Percentiles rank a stretch among this genome's conserved stretches.
phyloP scores from a whole-genome alignment of 2,888 invertebrate genomes.

The Pammene aurita region DNA sequence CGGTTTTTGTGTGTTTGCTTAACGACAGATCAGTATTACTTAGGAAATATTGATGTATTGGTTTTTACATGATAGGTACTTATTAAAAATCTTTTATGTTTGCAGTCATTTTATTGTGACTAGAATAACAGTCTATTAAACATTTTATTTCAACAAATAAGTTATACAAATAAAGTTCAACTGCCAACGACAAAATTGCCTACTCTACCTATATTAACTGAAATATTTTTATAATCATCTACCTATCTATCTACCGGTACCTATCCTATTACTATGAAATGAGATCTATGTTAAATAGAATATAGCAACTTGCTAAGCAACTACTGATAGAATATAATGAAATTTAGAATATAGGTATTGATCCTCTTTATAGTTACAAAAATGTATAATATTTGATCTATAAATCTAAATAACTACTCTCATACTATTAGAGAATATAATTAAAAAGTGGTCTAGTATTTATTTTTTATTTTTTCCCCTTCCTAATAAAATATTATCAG shows the following conservation, averaged over 20 bases:
- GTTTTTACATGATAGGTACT: background rate
- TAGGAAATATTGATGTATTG: too few species aligned
- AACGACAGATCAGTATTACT: too few species aligned
- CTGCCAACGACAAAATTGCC: constrained; percentile 29
- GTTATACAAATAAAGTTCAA: constrained; percentile 26
- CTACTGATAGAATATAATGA: constrained; percentile 35
- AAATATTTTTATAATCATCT: constrained; percentile 37
- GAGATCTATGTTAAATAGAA: constrained; percentile 35
- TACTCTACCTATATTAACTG: constrained; percentile 23
- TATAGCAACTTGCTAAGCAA: constrained; percentile 32
- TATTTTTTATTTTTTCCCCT: constrained; percentile 64
- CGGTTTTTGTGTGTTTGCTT: too few species aligned
- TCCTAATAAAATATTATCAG: constrained; percentile 79
- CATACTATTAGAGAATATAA: constrained; percentile 14
- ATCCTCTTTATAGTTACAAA: constrained; percentile 38
- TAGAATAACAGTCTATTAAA: constrained; percentile 41
- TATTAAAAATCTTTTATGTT: constrained; percentile 3
- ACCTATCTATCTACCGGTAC: constrained; percentile 34
- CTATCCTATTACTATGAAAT: constrained; percentile 22
- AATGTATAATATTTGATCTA: constrained; percentile 32
- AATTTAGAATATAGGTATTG: constrained; percentile 40
- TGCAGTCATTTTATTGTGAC: constrained; percentile 39
- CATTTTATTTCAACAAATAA: constrained; percentile 33
- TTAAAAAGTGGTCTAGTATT: constrained; percentile 53
- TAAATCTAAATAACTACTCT: constrained; percentile 35